phyloP scores from a whole-genome alignment of 2,113 vertebrate species.

The Suncus etruscus region DNA sequence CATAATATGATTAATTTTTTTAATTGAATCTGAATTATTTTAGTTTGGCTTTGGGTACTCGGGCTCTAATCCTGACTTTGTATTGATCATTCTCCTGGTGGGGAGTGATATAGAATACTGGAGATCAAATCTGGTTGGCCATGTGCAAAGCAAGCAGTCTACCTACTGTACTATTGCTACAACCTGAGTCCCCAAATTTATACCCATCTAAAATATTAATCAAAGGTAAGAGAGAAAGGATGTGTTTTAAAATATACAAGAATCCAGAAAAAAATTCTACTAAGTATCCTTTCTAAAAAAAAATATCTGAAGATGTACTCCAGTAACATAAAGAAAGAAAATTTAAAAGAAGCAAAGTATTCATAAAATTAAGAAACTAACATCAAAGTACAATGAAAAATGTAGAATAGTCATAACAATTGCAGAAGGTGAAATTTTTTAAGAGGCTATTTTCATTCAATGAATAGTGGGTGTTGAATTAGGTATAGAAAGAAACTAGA shows the following conservation, averaged over 20 bases:
- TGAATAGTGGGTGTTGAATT: background rate
- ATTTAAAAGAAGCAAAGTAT: background rate
- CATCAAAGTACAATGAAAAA: background rate
- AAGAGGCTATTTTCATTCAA: background rate
- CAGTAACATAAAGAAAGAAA: too few relatives aligned
- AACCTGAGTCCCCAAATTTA: slow-evolving; percentile 9
- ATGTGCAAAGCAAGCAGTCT: too few relatives aligned
- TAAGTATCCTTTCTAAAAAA: slow-evolving; percentile 7
- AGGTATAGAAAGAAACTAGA: background rate
- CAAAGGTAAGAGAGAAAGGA: background rate
- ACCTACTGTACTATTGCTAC: too few relatives aligned
- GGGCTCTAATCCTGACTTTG: too few relatives aligned
- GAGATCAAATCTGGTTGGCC: too few relatives aligned
- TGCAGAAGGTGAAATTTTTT: background rate
- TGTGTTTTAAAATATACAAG: background rate
- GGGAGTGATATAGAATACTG: too few relatives aligned
- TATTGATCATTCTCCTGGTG: too few relatives aligned
- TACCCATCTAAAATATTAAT: slow-evolving; percentile 1
- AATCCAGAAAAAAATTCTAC: background rate
- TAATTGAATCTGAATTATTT: too few relatives aligned
- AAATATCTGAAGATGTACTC: background rate
- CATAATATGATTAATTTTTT: background rate
- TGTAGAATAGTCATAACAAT: background rate
- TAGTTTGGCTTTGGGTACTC: too few relatives aligned
- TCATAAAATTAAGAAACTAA: background rate